Evolutionary conservation across 2,888 invertebrate species (phyloP), one percentile per base, ranked within the genome.

Genomic region (Arrhopalites spinosus): DNA sequence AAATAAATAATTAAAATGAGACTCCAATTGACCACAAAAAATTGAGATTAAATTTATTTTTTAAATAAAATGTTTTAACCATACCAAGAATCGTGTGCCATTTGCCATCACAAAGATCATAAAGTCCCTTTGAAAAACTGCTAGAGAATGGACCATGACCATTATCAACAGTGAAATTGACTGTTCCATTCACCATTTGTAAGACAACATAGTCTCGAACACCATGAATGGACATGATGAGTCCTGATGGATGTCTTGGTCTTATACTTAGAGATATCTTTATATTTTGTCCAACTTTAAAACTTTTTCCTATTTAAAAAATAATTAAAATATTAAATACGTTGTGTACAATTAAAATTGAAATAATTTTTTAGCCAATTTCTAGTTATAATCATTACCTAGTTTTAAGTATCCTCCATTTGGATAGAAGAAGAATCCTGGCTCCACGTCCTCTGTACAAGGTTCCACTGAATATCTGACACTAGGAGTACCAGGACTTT

Each of bases 51-150:
- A 20, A 17, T 29, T 15, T 20, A 61, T 23, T 27, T n/a, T 25
- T 25, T 25, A 73, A 43, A 27, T 25, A 45, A 27, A 69, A 50
- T 78, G n/a, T n/a, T n/a, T n/a, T n/a, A n/a, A n/a, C n/a, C n/a
- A n/a, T 83, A 87, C 88, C 86, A 83, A 83, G 83, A 61, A 96
- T 93, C 75, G 89, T 91, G 84, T 98, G 97, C 98, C 98, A 99
- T 74, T 93, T 89, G 67, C 98, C 98, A 86, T 99, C 96, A 85
- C 98, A 99, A 78, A 97, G 89, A 76, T 88, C 87, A 83, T 91
- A 90, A 0, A 91, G 87, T 71, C 88, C 89, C 78, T 83, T 85
- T 1, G 78, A 83, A 85, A 91, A 94, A 27, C 89, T 89, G 1
- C 94, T 91, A 1, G 90, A 89, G 82, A 94, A 91, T 0, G 91